Conservation (phyloP, 2,113 vertebrate species). For the rat (Rattus norvegicus) region GRCr8 NC_086031.1:48152501-48153000, state of each 20-base stretch:
- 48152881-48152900: not conserved
- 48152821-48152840: not conserved
- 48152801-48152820: not conserved
- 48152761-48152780: too few species aligned
- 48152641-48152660: not conserved
- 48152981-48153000: not conserved
- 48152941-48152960: not conserved
- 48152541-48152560: too few species aligned
- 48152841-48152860: not conserved
- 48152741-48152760: too few species aligned
- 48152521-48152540: rapidly evolving
- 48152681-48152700: not conserved
- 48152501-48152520: not conserved
- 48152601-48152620: not conserved
- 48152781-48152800: too few species aligned
- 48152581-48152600: not conserved
- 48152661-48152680: not conserved
- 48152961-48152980: not conserved
- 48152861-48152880: not conserved
- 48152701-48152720: not conserved
- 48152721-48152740: too few species aligned
- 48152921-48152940: not conserved
- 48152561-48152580: not conserved
- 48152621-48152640: not conserved
- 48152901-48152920: not conserved